phyloP scores from a whole-genome alignment of 2,888 invertebrate genomes.

The Diarsia rubi region DNA sequence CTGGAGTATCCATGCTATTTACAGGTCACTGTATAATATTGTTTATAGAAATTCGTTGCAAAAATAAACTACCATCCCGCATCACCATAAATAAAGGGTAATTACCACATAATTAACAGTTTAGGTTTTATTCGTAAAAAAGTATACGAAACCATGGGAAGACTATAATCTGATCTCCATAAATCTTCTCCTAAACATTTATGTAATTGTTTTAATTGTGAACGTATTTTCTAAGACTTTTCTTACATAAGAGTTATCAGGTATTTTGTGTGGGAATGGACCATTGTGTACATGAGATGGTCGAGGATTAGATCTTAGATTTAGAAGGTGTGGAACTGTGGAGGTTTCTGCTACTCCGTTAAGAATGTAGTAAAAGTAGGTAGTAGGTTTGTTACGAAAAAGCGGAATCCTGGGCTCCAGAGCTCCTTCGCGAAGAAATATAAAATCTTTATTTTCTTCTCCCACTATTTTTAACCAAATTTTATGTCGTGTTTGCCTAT shows the following conservation, averaged over 20 bases:
- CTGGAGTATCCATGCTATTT: too few species aligned
- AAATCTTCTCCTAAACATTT: constrained; percentile 57
- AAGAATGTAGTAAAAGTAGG: not conserved
- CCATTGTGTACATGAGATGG: constrained; percentile 52
- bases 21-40: too few species aligned
- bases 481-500: not conserved
- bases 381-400: not conserved
- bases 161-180: constrained; percentile 53
- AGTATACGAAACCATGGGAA: constrained; percentile 49
- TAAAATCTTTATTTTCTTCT: not conserved
- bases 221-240: constrained; percentile 58
- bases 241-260: constrained; percentile 58
- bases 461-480: not conserved
- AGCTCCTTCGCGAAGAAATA: not conserved
- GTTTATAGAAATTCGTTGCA: not conserved
- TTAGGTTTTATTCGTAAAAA: constrained; percentile 17
- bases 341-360: constrained; percentile 22
- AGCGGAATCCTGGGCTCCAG: not conserved
- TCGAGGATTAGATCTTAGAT: constrained; percentile 52
- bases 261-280: constrained; percentile 65
- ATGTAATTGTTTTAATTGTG: constrained; percentile 67
- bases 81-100: constrained; percentile 19
- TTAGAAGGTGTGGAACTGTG: constrained; percentile 28
- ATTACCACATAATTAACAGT: constrained; percentile 34
- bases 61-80: not conserved